Evolutionary conservation across 2,113 vertebrate species (phyloP).

Genomic region (Thunnus maccoyii): DNA sequence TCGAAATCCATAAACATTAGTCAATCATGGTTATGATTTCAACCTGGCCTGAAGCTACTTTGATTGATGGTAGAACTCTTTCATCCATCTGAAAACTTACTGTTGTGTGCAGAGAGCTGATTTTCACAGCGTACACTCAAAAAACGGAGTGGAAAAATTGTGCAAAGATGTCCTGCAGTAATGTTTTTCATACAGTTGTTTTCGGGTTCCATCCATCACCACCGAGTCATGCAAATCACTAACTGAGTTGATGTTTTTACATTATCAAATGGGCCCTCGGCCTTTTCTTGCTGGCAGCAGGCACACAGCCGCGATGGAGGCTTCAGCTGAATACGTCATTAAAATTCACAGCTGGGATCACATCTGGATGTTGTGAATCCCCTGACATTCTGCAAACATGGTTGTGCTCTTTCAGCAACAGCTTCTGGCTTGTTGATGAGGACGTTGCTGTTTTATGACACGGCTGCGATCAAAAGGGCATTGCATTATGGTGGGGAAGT

Average conservation of each 20-base stretch:
- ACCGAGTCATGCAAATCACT: slow-evolving; percentile 64
- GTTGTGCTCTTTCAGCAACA: slow-evolving; percentile 22
- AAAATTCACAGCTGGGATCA: slow-evolving; percentile 58
- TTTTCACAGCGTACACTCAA: slow-evolving; percentile 47
- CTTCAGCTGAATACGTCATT: slow-evolving; percentile 49
- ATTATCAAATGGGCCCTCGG: slow-evolving; percentile 43
- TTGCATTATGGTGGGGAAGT: not conserved
- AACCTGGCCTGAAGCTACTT: slow-evolving; percentile 61
- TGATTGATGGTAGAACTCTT: slow-evolving; percentile 52
- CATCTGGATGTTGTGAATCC: slow-evolving; percentile 49
- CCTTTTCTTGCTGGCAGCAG: slow-evolving; percentile 39
- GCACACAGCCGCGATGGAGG: slow-evolving; percentile 21
- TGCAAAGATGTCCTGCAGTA: slow-evolving; percentile 68
- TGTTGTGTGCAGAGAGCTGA: slow-evolving; percentile 49
- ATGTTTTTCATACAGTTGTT: slow-evolving; percentile 54
- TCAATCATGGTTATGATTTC: slow-evolving; percentile 62
- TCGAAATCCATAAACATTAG: slow-evolving; percentile 69
- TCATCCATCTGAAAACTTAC: slow-evolving; percentile 61
- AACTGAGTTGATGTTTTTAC: slow-evolving; percentile 58
- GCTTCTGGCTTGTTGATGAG: slow-evolving; percentile 37
- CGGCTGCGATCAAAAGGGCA: slow-evolving; percentile 14
- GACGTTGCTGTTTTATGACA: slow-evolving; percentile 40
- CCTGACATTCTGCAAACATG: slow-evolving; percentile 46
- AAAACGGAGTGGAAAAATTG: slow-evolving; percentile 54
- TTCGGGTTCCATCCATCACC: slow-evolving; percentile 62